These are phyloP conservation scores for Thryonomys swinderianus DNA, from an alignment of 2,113 vertebrate species.

Conservation along the genomic window DNA sequence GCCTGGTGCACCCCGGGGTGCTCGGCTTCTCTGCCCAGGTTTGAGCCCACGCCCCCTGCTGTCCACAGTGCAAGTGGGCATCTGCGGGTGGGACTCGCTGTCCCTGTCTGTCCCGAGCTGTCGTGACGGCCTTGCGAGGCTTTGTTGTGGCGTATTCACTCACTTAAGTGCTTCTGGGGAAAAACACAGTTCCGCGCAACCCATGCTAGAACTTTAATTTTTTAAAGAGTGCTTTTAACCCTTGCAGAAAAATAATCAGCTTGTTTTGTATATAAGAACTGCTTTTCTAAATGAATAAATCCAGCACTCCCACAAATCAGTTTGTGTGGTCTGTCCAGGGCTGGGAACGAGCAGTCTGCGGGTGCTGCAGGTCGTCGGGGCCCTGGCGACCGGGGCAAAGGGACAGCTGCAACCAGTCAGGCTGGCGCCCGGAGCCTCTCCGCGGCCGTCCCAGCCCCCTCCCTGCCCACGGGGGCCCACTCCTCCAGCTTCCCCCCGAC, in stretches of 20 bases:
- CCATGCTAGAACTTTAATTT: conserved; percentile 76
- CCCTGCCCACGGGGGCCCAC: accelerated
- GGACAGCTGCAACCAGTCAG: not conserved
- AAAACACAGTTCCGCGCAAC: conserved; percentile 20
- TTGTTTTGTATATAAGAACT: conserved; percentile 83
- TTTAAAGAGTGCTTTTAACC: conserved; percentile 77
- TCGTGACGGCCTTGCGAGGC: not conserved
- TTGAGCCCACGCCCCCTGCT: not conserved
- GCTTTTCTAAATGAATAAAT: conserved; percentile 85
- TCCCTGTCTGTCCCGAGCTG: not conserved
- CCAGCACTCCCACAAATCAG: conserved; percentile 47
- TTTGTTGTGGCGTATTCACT: not conserved
- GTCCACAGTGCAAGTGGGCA: conserved; percentile 43
- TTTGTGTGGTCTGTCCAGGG: not conserved
- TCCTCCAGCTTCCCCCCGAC: not conserved
- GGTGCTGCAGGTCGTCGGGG: not conserved
- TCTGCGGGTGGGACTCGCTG: not conserved
- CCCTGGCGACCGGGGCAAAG: not conserved
- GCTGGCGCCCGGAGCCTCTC: accelerated
- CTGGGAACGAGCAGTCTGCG: too few species aligned
- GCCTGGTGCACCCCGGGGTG: conserved; percentile 55
- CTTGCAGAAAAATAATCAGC: conserved; percentile 58
- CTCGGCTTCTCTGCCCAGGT: not conserved
- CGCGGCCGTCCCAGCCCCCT: accelerated
- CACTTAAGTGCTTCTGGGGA: conserved; percentile 57